Base-by-base conservation (phyloP, 2,113 vertebrate species). In the Aptenodytes forsteri region DNA sequence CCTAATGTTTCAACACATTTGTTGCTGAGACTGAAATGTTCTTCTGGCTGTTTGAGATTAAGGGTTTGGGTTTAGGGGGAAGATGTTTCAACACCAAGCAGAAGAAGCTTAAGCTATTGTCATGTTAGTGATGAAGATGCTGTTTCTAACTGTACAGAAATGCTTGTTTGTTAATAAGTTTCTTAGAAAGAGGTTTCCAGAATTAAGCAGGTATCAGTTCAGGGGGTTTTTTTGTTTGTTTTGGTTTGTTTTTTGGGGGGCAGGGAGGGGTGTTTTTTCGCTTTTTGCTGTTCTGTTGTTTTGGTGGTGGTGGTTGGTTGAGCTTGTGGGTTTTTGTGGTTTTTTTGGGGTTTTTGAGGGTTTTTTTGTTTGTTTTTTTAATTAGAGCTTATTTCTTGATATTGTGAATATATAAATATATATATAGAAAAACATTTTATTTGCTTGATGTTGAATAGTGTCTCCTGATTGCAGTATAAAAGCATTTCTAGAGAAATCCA, bases 221-320 rank as follows among this genome's bases (percentile, higher is more conserved):
- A 21, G 34, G 11, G 6, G 2, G 1, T 2, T 32, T 36, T 26
- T 71, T 76, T 30, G 7, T 6, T 77, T 56, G 6, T 7, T 81
- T 71, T 54, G 4, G 13, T 83, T 36, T 12, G 6, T 6, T 18
- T 3, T 11, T 62, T 52, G 23, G 6, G 16, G 13, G 3, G 0
- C 3, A 16, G 3, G 15, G 2, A 29, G 2, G 3, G 36, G 19
- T 30, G 21, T 10, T 49, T 30, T 1, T 6, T 1, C 32, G 32
- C 0, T 15, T 22, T 73, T 83, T 67, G 0, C 2, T 29, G 16
- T 3, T 42, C 32, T 55, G 8, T 32, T 47, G 7, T 0, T 26
- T 36, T 27, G 15, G 29, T 46, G 3, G 47, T n/a, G 10, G 34
- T 79, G 2, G 13, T 77, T 66, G 32, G 10, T 40, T 44, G 4